Percentiles rank a stretch among this genome's conserved stretches.
Evolutionary conservation across 1,140 invertebrate species (phyloP).

Genomic region (Aphidius ervi): DNA sequence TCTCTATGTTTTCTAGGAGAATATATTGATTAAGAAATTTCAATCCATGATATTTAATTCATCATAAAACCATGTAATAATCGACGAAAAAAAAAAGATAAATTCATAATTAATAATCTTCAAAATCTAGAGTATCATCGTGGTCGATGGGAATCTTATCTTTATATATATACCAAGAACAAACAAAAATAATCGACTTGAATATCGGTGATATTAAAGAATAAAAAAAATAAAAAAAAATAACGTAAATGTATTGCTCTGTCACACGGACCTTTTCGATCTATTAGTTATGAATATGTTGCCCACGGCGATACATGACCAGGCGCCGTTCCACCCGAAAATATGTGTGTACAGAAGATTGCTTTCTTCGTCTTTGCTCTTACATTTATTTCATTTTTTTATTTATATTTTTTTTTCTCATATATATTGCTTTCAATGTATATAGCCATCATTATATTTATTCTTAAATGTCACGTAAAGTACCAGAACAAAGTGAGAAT

Average conservation of each 20-base stretch:
- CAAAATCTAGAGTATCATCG: too few species aligned
- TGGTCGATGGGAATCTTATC: too few species aligned
- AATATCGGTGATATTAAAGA: constrained; percentile 2
- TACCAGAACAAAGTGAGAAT: constrained; percentile 18
- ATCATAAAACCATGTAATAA: too few species aligned
- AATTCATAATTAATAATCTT: too few species aligned
- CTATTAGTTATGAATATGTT: constrained; percentile 54
- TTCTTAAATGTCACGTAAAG: constrained; percentile 46
- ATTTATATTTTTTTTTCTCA: not conserved
- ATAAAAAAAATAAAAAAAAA: not conserved
- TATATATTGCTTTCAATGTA: constrained; percentile 19
- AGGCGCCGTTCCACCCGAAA: constrained; percentile 34
- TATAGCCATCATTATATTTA: constrained; percentile 30
- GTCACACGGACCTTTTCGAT: constrained; percentile 47
- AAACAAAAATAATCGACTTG: too few species aligned
- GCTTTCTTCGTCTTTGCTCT: not conserved
- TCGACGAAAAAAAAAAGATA: too few species aligned
- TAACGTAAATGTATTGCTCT: constrained; percentile 46
- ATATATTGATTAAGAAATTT: too few species aligned
- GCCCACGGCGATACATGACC: constrained; percentile 50
- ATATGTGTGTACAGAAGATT: constrained; percentile 37
- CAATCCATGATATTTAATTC: too few species aligned
- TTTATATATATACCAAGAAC: too few species aligned
- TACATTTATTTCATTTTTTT: constrained; percentile 6
- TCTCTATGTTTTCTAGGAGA: too few species aligned